phyloP scores from a whole-genome alignment of 1,140 invertebrate genomes.

The Carposina sasakii region DNA sequence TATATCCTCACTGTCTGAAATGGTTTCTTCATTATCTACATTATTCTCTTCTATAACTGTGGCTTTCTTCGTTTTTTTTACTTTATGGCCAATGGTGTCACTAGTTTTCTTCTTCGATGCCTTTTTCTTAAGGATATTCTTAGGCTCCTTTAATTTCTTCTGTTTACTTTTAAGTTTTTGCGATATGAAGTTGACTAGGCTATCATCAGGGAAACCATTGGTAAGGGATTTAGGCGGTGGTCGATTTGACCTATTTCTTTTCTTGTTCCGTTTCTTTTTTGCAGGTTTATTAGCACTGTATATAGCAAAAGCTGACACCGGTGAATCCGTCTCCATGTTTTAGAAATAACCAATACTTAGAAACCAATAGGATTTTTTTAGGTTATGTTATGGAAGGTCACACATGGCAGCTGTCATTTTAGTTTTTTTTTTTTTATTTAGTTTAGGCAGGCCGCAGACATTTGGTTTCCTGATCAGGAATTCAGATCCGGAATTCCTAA shows the following conservation, averaged over 20 bases:
- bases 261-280: constrained; percentile 33
- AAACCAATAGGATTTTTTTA: no score
- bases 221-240: constrained; percentile 18
- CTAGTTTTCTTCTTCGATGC: constrained; percentile 41
- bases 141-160: constrained; percentile 39
- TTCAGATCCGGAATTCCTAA: no score
- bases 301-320: constrained; percentile 54
- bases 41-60: constrained; percentile 12
- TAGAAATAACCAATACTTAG: background rate
- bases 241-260: background rate
- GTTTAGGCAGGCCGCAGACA: no score
- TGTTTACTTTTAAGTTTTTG: constrained; percentile 43
- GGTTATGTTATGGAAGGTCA: no score
- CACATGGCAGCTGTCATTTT: no score
- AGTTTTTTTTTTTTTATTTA: no score
- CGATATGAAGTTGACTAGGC: constrained; percentile 31
- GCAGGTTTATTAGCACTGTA: constrained; percentile 45
- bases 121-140: constrained; percentile 51
- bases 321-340: constrained; percentile 36
- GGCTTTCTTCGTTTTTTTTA: constrained; percentile 8
- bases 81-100: constrained; percentile 12
- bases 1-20: constrained; percentile 22
- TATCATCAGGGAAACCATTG: constrained; percentile 27
- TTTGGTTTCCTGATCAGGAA: no score
- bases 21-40: constrained; percentile 5